Base-by-base conservation (phyloP, 2,888 invertebrate species). In the Drosophila paramelanica region DNA sequence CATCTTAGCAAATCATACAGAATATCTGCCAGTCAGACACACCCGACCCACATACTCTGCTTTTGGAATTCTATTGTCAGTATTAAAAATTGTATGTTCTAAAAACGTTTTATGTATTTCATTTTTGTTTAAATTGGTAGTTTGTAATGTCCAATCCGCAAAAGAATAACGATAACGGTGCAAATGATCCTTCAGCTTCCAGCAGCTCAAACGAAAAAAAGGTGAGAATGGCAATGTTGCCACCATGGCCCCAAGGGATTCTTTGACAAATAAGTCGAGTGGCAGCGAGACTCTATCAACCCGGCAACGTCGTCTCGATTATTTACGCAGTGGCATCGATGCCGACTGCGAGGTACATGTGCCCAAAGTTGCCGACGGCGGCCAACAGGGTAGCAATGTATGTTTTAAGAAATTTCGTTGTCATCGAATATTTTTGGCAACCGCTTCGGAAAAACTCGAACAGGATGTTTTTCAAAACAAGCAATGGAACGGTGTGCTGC, bases 361-460 rank as follows among this genome's bases (percentile, higher is more conserved):
- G 4, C 69, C 73, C 1, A 55, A 14, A 36, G 41, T 1, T 10
- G 7, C 5, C 3, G 47, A 13, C 0, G 33, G 27, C 5, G 51
- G 20, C 5, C 38, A 33, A 5, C 52, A 53, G 13, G 51, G 25
- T 8, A 57, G 5, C 5, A 75, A 51, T 17, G 31, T 73, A 1
- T 80, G 83, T 27, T 81, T 65, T 49, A 76, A 61, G 42, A 81
- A 78, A 47, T 82, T 81, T 46, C 57, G 46, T 4, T 82, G 83
- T 17, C 81, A 81, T 65, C 75, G 81, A 0, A 11, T 82, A 7
- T 82, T 82, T 27, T 61, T 81, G 49, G 83, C 83, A 13, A 80
- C 80, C 0, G 78, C 80, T 1, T 81, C 80, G 1, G 73, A 72
- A 6, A 80, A 78, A 31, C 67, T 81, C 5, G 80, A 82, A 5